Evolutionary conservation across 2,888 invertebrate species (phyloP), one percentile per base, ranked within the genome.

Genomic region (Carcina quercana): DNA sequence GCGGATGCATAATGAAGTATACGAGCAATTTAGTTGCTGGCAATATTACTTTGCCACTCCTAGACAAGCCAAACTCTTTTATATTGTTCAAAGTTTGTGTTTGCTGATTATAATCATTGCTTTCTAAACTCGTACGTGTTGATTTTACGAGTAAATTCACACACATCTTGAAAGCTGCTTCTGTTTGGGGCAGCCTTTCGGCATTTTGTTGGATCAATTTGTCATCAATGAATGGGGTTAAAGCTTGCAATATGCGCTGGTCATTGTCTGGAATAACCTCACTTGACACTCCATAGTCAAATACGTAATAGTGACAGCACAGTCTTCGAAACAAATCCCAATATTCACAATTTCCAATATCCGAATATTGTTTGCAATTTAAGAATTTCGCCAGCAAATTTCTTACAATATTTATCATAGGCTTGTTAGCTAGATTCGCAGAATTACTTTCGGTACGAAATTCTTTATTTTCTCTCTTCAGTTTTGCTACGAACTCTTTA

Each of bases 1-100:
- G 86, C 7, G 88, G 87, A 47, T 89, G 84, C 80, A 90, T 87
- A 17, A 90, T 83, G 50, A 87, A 88, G 50, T 88, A 86, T 6
- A 87, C 78, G 0, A 89, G 59, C 7, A 88, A 67, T 50, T 87
- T 86, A 11, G 86, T 73, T 1, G 66, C 60, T 7, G 82, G 74
- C 34, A 86, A 55, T 14, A 85, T 46, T 0, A 85, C 67, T 52
- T 68, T 66, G 40, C 72, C 59, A 27, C 68, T 65, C 4, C 52
- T 53, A 30, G 67, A 61, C 12, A 68, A 38, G 0, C 84, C 86
- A 44, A 89, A 75, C 40, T 84, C 73, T 47, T 76, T 85, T 5
- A 90, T 82, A 3, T 85, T 78, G 35, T 69, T 59, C 11, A 90
- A 55, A 19, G 87, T 66, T 2, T 84, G 75, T 13, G 85, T 75